Conservation (phyloP, 2,113 vertebrate species). For the Edolisoma coerulescens region DNA sequence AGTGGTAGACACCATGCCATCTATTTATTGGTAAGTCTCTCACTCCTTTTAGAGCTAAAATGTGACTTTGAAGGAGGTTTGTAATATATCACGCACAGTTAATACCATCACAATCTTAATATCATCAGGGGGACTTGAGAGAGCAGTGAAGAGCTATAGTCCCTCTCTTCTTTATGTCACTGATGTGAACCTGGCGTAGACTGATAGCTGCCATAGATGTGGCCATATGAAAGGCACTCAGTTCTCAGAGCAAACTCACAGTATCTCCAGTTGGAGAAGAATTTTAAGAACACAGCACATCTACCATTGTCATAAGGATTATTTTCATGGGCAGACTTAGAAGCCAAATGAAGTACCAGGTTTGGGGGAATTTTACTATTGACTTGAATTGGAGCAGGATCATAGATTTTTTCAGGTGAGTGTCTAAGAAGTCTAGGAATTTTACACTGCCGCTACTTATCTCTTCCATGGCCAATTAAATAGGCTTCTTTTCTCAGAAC, state of each 20-base stretch:
- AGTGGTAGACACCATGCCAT: not conserved
- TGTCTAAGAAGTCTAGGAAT: not conserved
- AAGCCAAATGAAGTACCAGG: not conserved
- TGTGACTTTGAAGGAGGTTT: conserved; percentile 22
- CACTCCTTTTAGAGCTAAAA: not conserved
- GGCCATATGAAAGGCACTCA: not conserved
- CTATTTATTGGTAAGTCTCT: conserved; percentile 31
- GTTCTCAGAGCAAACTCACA: not conserved
- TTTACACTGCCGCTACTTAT: not conserved
- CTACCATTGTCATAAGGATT: not conserved
- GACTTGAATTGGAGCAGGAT: not conserved
- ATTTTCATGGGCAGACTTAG: not conserved
- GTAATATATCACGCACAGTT: not conserved
- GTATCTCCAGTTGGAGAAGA: not conserved
- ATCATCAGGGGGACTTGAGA: not conserved
- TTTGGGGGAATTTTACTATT: not conserved
- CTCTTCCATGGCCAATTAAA: conserved; percentile 51
- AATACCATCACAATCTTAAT: not conserved
- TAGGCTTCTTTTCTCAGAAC: conserved; percentile 37
- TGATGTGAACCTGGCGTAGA: not conserved
- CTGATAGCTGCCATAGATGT: not conserved
- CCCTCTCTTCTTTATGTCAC: not conserved
- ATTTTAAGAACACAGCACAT: not conserved
- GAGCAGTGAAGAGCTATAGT: not conserved
- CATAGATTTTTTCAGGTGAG: conserved; percentile 18